Percentiles rank a stretch among this genome's conserved stretches.
Conservation (phyloP, 2,888 invertebrate species). For the Tipula confusa region DNA sequence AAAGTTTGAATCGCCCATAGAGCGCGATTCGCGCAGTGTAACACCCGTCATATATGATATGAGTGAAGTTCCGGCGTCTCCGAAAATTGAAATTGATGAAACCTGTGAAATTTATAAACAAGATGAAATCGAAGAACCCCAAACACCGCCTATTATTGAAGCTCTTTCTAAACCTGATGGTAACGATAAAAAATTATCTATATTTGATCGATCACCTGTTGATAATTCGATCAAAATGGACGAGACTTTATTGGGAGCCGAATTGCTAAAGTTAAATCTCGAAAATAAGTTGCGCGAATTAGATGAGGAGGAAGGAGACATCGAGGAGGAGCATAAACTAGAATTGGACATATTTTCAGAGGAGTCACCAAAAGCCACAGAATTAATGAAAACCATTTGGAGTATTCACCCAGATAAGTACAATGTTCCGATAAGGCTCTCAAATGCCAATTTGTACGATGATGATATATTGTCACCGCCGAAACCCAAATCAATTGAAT, state of each 20-base stretch:
- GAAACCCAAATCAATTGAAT: neutral
- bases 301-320: neutral
- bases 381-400: neutral
- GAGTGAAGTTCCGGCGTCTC: neutral
- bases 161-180: neutral
- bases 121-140: neutral
- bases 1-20: neutral
- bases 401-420: neutral
- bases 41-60: neutral
- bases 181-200: neutral
- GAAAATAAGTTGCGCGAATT: neutral
- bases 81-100: neutral
- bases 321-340: neutral
- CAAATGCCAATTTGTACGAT: neutral
- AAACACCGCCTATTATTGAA: neutral
- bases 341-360: neutral
- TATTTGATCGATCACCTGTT: neutral
- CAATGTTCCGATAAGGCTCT: neutral
- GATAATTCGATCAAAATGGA: neutral
- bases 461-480: neutral
- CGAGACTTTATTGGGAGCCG: neutral
- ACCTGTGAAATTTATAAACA: neutral
- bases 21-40: neutral
- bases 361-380: neutral
- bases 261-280: neutral